Base-by-base conservation (phyloP, 2,113 vertebrate species). In the Elaphurus davidianus region DNA sequence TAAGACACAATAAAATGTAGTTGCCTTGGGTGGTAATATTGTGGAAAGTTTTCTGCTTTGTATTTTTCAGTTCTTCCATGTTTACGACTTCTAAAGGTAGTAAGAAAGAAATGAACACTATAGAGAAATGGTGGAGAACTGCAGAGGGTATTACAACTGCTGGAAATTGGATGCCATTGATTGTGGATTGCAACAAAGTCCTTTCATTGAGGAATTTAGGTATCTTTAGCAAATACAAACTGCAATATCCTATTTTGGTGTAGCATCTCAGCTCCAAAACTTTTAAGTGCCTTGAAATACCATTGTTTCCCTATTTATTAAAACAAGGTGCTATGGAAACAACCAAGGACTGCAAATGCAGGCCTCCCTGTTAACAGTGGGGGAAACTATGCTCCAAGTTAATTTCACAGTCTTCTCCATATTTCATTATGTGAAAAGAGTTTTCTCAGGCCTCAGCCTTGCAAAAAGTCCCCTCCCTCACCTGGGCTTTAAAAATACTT, bases 301-400 rank as follows among this genome's bases (percentile, higher is more conserved):
- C 25, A 40, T 15, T 23, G 2, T 40, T 45, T 74, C 6, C 3
- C 47, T 57, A 2, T 54, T 76, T 36, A 81, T 6, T 33, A 36
- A 81, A 74, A 45, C 8, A 40, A 67, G 50, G 82, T 7, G 17
- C 19, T 36, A 43, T 8, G 17, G 13, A n/a, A 0, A 0, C 8
- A 1, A 13, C 43, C 11, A 2, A 60, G 47, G 71, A 36, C 84
- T 45, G 27, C 0, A 2, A 19, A 25, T 7, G 23, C 78, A 88
- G 67, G 15, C 27, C 25, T 27, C 14, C 7, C 28, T 1, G 0
- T 71, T 23, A 52, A 47, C 10, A 17, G 33, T 4, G 7, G 86
- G 40, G n/a, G 25, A 14, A 43, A n/a, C 21, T 5, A 27, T 19
- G 30, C 25, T 19, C 7, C 0, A 0, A 89, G 74, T 10, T 6